Evolutionary conservation across 2,888 invertebrate genomes (phyloP), one percentile per base, ranked within the genome.

Genomic region (Caenorhabditis virilis): DNA sequence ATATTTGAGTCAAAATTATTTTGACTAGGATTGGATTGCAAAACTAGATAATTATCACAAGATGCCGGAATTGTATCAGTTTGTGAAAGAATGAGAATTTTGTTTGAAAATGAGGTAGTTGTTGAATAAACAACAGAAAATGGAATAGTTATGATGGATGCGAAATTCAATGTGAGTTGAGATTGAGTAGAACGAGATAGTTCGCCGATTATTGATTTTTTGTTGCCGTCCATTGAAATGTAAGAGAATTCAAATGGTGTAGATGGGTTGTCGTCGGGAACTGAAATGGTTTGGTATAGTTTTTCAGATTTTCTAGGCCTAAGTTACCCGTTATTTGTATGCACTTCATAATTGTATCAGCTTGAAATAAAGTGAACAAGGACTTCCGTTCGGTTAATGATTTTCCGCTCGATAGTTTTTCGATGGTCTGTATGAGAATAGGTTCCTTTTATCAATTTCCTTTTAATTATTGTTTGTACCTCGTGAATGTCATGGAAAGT

Each of bases 191-290:
- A 36, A 39, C 63, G 63, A 2, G 49, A 43, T 7, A 50, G 22
- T 18, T 49, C 46, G 11, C 64, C 64, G 23, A 64, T 59, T 22
- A 64, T 64, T 16, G 64, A 64, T 38, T 57, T 42, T 13, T 53
- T 46, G 52, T 57, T 53, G 13, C 18, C 25, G 18, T 55, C 55
- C 0, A 27, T 43, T 16, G 58, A 51, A 33, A 48, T 39, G 18
- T 59, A 64, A 2, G 64, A 64, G 39, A 59, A 51, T 27, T 64
- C 64, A 22, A 58, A 51, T 9, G 59, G 58, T 11, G 64, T 55
- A 3, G 51, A 48, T 20, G 51, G 25, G 2, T 54, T 48, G 27
- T 59, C 55, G 23, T 64, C 35, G 41, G 58, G 54, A 6, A 63
- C 63, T 63, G 53, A 41, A 53, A 48, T 1, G 23, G 11, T 30